phyloP scores from a whole-genome alignment of 2,888 invertebrate species.

The Artemia sinica region DNA sequence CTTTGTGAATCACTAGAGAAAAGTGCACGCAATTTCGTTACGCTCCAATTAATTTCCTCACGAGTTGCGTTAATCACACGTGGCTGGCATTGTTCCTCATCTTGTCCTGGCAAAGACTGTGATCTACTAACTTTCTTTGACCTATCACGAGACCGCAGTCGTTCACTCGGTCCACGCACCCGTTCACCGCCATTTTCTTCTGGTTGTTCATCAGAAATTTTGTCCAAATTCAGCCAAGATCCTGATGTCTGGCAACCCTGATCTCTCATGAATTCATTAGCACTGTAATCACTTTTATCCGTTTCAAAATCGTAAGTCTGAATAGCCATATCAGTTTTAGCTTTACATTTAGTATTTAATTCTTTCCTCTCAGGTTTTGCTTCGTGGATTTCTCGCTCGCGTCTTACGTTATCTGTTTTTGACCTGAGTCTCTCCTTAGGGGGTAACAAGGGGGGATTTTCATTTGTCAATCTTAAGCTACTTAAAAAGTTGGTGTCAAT shows the following conservation, averaged over 20 bases:
- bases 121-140: constrained; percentile 16
- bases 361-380: constrained; percentile 28
- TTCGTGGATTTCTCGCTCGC: constrained; percentile 23
- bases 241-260: constrained; percentile 3
- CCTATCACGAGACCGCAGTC: not conserved
- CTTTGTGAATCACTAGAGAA: constrained; percentile 25
- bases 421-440: constrained; percentile 33
- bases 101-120: not conserved
- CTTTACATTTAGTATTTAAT: constrained; percentile 25
- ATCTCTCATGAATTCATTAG: constrained; percentile 3
- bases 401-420: constrained; percentile 25
- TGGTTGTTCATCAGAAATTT: not conserved
- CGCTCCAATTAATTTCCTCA: constrained; percentile 30
- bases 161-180: not conserved
- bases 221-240: not conserved
- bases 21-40: constrained; percentile 29
- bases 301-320: constrained; percentile 24
- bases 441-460: constrained; percentile 40
- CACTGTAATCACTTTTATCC: not conserved
- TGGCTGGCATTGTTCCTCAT: not conserved
- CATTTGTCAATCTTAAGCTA: constrained; percentile 10
- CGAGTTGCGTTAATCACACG: constrained; percentile 24
- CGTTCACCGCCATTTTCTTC: not conserved
- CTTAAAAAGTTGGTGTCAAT: constrained; percentile 20
- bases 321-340: constrained; percentile 22